phyloP scores from a whole-genome alignment of 2,797 vertebrate species.

The Kryptopterus vitreolus region DNA sequence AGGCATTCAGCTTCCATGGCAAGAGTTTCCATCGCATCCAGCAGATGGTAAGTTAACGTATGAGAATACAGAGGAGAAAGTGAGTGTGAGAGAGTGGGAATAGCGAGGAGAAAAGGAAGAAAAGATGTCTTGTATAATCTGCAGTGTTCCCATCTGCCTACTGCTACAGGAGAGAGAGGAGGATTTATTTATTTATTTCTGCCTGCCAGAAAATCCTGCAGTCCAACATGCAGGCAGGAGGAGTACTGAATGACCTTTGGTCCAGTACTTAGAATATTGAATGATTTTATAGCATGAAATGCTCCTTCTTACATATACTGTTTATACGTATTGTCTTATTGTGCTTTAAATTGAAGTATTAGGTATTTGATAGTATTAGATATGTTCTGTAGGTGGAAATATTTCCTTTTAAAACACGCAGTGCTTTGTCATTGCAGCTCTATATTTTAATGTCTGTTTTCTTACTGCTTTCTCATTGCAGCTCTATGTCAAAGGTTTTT shows the following conservation, averaged over 20 bases:
- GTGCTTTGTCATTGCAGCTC: too few relatives aligned
- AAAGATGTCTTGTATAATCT: constrained; percentile 49
- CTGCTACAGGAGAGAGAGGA: constrained; percentile 29
- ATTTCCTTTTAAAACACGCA: constrained; percentile 3
- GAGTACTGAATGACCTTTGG: background rate
- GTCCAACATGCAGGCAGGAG: background rate
- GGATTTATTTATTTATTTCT: constrained; percentile 8
- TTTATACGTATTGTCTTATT: background rate
- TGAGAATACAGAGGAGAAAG: background rate
- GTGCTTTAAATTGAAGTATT: background rate
- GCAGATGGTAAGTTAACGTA: constrained; percentile 82
- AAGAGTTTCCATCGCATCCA: constrained; percentile 95
- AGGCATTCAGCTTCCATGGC: constrained; percentile 93
- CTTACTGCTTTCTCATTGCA: background rate
- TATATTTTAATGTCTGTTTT: too few relatives aligned
- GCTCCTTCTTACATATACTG: background rate
- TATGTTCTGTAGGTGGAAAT: background rate
- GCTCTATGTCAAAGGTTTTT: background rate
- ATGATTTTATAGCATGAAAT: background rate
- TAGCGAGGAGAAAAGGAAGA: background rate
- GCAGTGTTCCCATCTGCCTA: constrained; percentile 41
- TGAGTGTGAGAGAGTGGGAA: constrained; percentile 18
- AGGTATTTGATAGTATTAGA: background rate
- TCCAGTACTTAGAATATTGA: background rate
- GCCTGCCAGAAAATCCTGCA: constrained; percentile 3